A percentile compares a stretch with the other conserved stretches of the same genome.
phyloP scores from a whole-genome alignment of 2,888 invertebrate species.

The Tetramorium bicarinatum region DNA sequence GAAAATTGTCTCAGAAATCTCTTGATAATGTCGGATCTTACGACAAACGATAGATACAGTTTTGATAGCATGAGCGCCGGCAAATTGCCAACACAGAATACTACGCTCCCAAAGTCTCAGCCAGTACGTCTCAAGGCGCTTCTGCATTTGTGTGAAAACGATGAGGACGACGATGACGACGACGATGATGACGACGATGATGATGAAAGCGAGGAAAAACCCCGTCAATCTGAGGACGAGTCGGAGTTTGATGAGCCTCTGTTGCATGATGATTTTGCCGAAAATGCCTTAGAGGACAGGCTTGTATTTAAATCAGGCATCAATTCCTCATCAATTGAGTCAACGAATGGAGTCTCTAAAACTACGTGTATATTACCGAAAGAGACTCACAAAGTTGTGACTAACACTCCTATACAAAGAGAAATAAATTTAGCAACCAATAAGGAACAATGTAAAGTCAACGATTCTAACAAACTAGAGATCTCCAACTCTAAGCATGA shows the following conservation, averaged over 20 bases:
- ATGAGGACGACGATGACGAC: conserved; percentile 72
- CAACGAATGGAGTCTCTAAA: neutral
- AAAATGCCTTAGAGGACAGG: conserved; percentile 39
- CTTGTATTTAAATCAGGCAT: neutral
- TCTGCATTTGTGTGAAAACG: conserved; percentile 74
- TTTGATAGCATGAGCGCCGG: conserved; percentile 51
- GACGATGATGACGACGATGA: conserved; percentile 62
- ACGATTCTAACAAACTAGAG: neutral
- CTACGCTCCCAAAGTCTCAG: conserved; percentile 71
- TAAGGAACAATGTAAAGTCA: neutral
- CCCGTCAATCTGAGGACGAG: conserved; percentile 67
- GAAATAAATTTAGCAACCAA: neutral
- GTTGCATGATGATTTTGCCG: conserved; percentile 36
- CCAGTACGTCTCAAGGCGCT: conserved; percentile 80
- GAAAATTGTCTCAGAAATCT: conserved; percentile 26
- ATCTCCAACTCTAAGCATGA: neutral
- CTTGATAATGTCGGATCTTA: conserved; percentile 62
- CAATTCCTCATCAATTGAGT: neutral
- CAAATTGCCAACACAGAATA: conserved; percentile 51
- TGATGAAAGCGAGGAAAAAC: conserved; percentile 75
- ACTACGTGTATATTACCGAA: neutral
- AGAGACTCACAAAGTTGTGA: neutral
- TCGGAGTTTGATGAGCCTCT: conserved; percentile 74
- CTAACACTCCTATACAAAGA: neutral
- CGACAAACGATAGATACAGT: conserved; percentile 51